phyloP scores from a whole-genome alignment of 23 tunicate species.

The Pegea sp. region DNA sequence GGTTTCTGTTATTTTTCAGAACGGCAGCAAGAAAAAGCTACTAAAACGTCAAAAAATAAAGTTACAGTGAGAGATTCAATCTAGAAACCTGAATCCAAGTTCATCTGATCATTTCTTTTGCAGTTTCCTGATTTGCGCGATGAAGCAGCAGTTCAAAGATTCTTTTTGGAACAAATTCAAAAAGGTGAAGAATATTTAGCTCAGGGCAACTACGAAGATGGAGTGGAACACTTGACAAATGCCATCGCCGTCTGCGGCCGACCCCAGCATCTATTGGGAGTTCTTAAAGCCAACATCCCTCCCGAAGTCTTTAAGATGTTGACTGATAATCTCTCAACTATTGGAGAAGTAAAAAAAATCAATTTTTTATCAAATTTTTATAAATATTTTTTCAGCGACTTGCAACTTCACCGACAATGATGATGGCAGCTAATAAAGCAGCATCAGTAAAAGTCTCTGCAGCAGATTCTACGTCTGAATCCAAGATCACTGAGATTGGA shows the following conservation, averaged over 20 bases:
- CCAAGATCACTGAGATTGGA: too few species aligned
- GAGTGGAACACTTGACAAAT: conserved; percentile 85
- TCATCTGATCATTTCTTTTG: too few species aligned
- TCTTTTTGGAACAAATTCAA: conserved; percentile 76
- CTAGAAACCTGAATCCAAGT: too few species aligned
- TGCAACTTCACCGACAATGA: not conserved
- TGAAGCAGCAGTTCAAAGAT: conserved; percentile 68
- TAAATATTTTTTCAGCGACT: not conserved
- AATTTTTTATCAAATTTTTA: too few species aligned
- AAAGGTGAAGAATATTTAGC: conserved; percentile 72
- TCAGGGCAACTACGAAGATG: conserved; percentile 45
- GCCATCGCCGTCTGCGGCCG: conserved; percentile 93
- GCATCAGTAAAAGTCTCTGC: too few species aligned
- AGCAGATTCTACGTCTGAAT: too few species aligned
- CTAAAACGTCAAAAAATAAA: too few species aligned
- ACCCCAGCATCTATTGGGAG: conserved; percentile 76
- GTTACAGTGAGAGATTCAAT: too few species aligned
- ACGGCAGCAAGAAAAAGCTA: too few species aligned
- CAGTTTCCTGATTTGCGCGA: conserved; percentile 75
- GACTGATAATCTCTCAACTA: conserved; percentile 49
- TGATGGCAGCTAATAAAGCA: too few species aligned
- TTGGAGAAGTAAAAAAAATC: conserved; percentile 57
- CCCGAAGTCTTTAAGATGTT: conserved; percentile 74
- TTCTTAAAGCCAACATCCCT: conserved; percentile 63
- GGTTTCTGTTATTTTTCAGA: too few species aligned